Evolutionary conservation across 2,888 invertebrate species (phyloP).

Genomic region (Eucriotettix oculatus): DNA sequence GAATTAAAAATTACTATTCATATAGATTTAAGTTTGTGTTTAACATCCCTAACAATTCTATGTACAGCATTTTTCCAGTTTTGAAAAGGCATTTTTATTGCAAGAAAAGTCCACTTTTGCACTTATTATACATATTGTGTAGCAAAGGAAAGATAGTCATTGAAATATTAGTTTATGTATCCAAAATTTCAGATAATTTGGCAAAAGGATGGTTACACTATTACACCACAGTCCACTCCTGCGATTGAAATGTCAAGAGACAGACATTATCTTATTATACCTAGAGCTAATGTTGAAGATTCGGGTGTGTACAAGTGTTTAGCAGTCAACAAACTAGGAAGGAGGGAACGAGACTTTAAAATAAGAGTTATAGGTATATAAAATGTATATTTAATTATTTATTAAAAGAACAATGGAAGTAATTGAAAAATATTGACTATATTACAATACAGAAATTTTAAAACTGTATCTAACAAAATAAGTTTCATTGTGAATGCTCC

Average conservation of each 20-base stretch:
- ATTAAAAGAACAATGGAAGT: neutral
- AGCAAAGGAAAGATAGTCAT: too few species aligned
- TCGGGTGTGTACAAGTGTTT: slow-evolving; percentile 27
- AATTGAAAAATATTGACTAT: too few species aligned
- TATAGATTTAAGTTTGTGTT: neutral
- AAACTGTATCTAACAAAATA: too few species aligned
- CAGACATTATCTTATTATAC: slow-evolving; percentile 16
- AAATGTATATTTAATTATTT: neutral
- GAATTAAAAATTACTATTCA: neutral
- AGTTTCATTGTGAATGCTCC: too few species aligned
- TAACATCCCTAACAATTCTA: neutral
- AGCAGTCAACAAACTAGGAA: slow-evolving; percentile 26
- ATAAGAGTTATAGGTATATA: slow-evolving; percentile 17
- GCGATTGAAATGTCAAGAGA: slow-evolving; percentile 13
- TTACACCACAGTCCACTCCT: slow-evolving; percentile 15
- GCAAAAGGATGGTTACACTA: slow-evolving; percentile 15
- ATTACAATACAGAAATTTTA: too few species aligned
- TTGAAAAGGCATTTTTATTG: too few species aligned
- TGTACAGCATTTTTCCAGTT: too few species aligned
- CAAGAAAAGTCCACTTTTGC: too few species aligned
- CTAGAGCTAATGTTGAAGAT: slow-evolving; percentile 24
- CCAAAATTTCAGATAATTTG: slow-evolving; percentile 10
- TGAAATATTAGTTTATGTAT: too few species aligned
- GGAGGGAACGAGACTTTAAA: slow-evolving; percentile 14
- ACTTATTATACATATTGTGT: too few species aligned